A percentile compares a stretch with the other conserved stretches of the same genome.
Evolutionary conservation across 2,797 vertebrate species (phyloP).

Genomic region (Avahi laniger): DNA sequence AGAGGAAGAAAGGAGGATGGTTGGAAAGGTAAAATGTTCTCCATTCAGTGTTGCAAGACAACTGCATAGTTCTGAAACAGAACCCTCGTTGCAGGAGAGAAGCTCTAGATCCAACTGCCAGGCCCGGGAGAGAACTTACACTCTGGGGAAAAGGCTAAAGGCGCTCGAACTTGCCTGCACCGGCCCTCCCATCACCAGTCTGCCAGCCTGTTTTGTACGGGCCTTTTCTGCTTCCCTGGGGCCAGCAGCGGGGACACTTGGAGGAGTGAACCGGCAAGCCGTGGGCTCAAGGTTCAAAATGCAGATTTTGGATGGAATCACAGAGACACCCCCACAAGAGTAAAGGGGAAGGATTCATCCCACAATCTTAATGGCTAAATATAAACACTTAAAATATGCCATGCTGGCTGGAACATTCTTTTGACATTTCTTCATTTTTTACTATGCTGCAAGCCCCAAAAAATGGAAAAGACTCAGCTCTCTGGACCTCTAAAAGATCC

Average conservation of each 20-base stretch:
- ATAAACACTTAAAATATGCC: constrained; percentile 19
- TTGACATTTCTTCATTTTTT: neutral
- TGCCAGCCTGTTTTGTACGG: neutral
- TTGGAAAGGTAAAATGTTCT: neutral
- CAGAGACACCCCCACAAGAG: neutral
- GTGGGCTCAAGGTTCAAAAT: neutral
- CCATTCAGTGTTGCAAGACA: neutral
- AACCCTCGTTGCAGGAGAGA: neutral
- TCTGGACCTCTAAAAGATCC: neutral
- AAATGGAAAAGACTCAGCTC: neutral
- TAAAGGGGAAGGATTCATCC: neutral
- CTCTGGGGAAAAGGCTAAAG: neutral
- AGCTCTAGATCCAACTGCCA: neutral
- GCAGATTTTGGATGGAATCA: neutral
- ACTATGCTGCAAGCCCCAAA: neutral
- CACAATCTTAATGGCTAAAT: neutral
- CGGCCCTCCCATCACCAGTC: neutral
- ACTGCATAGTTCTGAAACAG: neutral
- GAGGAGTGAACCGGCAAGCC: neutral
- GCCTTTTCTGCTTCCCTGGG: neutral
- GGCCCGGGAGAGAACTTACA: neutral
- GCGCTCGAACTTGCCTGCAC: neutral
- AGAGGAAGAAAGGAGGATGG: neutral
- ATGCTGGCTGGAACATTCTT: neutral
- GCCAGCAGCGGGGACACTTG: neutral